Evolutionary conservation across 2,113 vertebrate genomes (phyloP), one percentile per base, ranked within the genome.

Genomic region (Paramormyrops kingsleyae): DNA sequence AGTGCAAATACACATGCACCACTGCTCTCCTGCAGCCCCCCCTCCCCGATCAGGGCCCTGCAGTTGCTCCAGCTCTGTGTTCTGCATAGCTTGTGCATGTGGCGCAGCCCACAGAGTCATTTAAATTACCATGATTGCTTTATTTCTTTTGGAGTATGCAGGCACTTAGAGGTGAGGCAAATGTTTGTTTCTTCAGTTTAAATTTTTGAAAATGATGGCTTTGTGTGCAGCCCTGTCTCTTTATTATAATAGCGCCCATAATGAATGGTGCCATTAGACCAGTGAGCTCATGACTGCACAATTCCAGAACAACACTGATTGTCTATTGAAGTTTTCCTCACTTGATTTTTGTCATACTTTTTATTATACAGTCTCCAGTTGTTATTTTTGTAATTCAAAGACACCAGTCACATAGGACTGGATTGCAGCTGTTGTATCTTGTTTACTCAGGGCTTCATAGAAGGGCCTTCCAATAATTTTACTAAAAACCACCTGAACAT

Each of bases 81-180:
- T 93, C 90, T 91, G 92, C 92, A 93, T 93, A 46, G 2, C 92
- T 92, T 90, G 89, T 93, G 90, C 88, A 92, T 92, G 94, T 94
- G 93, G 93, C 92, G 90, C 93, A 93, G 93, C 90, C 91, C 47
- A 90, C 92, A 90, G 89, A 90, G 92, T 93, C 93, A 95, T 96
- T 96, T 94, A 93, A 94, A 95, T 94, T 94, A 92, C 91, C 92
- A 92, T 95, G 94, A 96, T 94, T 94, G 93, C 93, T 94, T 94
- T 92, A 94, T 94, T 94, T 93, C 83, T 91, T 12, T 74, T 80
- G 62, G 89, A 89, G 83, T 90, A 87, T 88, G 39, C 88, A 27
- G 88, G 74, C 74, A 44, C 8, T 83, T 50, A 59, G 89, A 49
- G 88, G 88, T 93, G 91, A 92, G 56, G 88, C 59, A 70, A 74